Evolutionary conservation across 1,140 invertebrate species (phyloP).

Genomic region (Hyles vespertilio): DNA sequence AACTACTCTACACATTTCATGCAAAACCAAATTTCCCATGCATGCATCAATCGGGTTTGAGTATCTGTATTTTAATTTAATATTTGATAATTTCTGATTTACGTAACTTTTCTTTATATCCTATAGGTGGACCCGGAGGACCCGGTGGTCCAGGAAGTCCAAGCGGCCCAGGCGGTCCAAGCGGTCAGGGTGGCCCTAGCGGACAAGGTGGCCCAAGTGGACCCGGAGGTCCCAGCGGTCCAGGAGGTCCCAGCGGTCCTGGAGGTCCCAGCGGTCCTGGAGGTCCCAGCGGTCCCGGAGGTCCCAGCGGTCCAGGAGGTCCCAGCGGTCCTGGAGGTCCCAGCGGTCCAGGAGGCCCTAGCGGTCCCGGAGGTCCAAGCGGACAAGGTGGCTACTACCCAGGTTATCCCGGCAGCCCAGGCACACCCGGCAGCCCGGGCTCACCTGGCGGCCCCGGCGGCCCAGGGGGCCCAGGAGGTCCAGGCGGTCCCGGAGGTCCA

Average conservation of each 20-base stretch:
- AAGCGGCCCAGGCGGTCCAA: constrained; percentile 20
- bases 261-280: constrained; percentile 15
- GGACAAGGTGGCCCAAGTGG: constrained; percentile 24
- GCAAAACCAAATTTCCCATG: too few relatives aligned
- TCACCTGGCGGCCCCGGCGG: constrained; percentile 28
- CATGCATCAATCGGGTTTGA: not conserved
- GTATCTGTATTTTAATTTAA: not conserved
- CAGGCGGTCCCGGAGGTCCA: constrained; percentile 1
- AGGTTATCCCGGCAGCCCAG: constrained; percentile 24
- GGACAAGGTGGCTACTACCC: constrained; percentile 21
- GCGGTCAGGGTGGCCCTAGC: constrained; percentile 22
- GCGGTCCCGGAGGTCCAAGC: constrained; percentile 5
- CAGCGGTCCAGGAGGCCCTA: too few relatives aligned
- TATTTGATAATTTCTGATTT: not conserved
- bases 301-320: not conserved
- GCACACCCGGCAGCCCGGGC: constrained; percentile 23
- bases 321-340: too few relatives aligned
- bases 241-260: constrained; percentile 21
- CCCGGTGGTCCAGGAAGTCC: constrained; percentile 15
- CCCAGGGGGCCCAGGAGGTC: constrained; percentile 8
- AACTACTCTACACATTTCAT: too few relatives aligned
- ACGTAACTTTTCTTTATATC: not conserved
- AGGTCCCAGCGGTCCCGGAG: constrained; percentile 16
- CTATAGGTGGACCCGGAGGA: constrained; percentile 8
- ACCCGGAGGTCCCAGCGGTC: constrained; percentile 17